Conservation (phyloP, 64 coral and sea anemone genomes). For the Actinia tenebrosa region DNA sequence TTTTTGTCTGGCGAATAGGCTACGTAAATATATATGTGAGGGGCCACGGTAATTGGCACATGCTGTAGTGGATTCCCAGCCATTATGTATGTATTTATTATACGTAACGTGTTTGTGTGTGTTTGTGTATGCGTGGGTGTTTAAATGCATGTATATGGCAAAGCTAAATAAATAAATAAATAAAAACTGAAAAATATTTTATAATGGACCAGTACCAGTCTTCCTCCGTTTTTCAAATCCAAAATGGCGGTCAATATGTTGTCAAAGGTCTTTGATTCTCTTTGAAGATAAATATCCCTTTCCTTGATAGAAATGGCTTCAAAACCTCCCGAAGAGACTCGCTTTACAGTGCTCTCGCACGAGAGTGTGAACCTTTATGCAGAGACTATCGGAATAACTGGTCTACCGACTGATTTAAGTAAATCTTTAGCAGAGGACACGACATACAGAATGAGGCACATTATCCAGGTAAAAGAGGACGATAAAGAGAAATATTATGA, state of each 20-base stretch:
- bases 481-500: too few relatives aligned
- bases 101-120: too few relatives aligned
- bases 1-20: too few relatives aligned
- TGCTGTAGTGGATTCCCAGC: too few relatives aligned
- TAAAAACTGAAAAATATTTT: not conserved
- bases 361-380: conserved; percentile 78
- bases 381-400: conserved; percentile 51
- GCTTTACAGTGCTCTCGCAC: conserved; percentile 56
- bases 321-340: conserved; percentile 20
- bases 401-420: conserved; percentile 46
- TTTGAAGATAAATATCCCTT: not conserved
- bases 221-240: not conserved
- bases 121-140: too few relatives aligned
- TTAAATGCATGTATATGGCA: too few relatives aligned
- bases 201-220: not conserved
- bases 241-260: conserved; percentile 7
- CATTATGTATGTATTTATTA: too few relatives aligned
- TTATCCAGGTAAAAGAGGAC: conserved; percentile 42
- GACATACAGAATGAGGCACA: conserved; percentile 80
- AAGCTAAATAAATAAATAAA: too few relatives aligned
- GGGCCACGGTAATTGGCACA: too few relatives aligned
- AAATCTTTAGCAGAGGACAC: conserved; percentile 82
- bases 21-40: too few relatives aligned
- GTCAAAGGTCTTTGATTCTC: conserved; percentile 1
- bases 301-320: not conserved